phyloP scores from a whole-genome alignment of 2,797 vertebrate genomes.

The Sebastes variabilis region DNA sequence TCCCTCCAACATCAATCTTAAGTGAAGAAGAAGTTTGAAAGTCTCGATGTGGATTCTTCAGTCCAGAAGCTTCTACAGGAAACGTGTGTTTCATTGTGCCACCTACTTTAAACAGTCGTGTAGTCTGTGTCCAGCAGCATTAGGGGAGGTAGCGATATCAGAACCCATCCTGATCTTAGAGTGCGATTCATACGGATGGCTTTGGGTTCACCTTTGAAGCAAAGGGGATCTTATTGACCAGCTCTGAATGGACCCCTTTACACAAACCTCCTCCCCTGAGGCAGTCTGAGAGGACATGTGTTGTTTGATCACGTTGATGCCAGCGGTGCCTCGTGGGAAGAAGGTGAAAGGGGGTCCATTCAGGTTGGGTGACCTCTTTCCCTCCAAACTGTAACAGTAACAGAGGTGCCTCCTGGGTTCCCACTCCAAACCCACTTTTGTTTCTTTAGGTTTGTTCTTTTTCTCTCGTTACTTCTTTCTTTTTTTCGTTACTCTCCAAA shows the following conservation, averaged over 20 bases:
- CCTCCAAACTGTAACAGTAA: constrained; percentile 79
- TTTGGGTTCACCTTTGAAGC: constrained; percentile 48
- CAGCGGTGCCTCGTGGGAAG: constrained; percentile 44
- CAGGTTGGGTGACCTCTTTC: constrained; percentile 46
- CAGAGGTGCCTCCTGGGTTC: constrained; percentile 88
- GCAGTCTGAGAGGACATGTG: constrained; percentile 20
- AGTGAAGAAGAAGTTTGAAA: constrained; percentile 31
- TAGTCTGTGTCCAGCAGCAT: constrained; percentile 72
- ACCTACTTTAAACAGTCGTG: constrained; percentile 22
- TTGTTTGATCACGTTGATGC: constrained; percentile 4
- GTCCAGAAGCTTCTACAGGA: constrained; percentile 8
- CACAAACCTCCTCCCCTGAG: constrained; percentile 36
- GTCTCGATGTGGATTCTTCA: constrained; percentile 35
- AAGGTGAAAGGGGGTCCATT: constrained; percentile 43
- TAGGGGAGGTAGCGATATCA: constrained; percentile 47
- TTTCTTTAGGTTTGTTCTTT: constrained; percentile 85
- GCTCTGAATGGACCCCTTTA: constrained; percentile 54
- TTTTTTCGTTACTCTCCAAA: constrained; percentile 81
- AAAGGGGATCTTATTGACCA: constrained; percentile 34
- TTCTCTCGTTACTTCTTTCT: constrained; percentile 87
- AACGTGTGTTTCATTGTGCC: constrained; percentile 30
- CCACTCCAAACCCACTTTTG: constrained; percentile 86
- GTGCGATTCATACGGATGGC: constrained; percentile 35
- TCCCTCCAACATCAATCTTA: constrained; percentile 29
- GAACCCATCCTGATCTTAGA: constrained; percentile 29